A percentile compares a stretch with the other conserved stretches of the same genome.
These are phyloP conservation scores for Emydura subglobosa DNA, from an alignment of 2,113 vertebrate species.

Conservation along the genomic window DNA sequence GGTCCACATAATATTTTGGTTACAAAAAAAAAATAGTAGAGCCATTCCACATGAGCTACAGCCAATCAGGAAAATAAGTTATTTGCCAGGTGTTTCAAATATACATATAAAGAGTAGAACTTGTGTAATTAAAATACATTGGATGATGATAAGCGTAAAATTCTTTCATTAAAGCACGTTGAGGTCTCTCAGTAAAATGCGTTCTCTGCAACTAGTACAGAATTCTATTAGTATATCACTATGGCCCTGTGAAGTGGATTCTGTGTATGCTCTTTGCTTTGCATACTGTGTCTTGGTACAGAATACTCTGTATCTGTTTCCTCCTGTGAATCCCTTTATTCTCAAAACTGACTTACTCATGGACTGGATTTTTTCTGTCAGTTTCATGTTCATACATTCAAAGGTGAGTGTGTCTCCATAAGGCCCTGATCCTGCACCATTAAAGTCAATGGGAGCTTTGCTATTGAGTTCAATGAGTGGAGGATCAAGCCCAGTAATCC, in stretches of 20 bases:
- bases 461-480: not conserved
- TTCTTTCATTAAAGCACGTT: not conserved
- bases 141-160: not conserved
- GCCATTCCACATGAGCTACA: not conserved
- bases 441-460: not conserved
- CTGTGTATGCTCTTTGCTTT: not conserved
- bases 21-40: not conserved
- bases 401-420: not conserved
- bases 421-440: not conserved
- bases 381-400: not conserved
- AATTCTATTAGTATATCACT: not conserved
- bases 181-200: not conserved
- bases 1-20: not conserved
- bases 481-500: not conserved
- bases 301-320: accelerated
- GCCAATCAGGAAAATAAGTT: not conserved
- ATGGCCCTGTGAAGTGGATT: not conserved
- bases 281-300: not conserved
- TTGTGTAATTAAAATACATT: accelerated
- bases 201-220: not conserved
- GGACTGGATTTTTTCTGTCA: not conserved
- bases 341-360: not conserved
- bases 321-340: not conserved
- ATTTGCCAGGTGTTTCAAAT: not conserved
- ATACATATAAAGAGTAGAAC: not conserved